phyloP scores from a whole-genome alignment of 2,888 invertebrate genomes.

The Norana najaformis region DNA sequence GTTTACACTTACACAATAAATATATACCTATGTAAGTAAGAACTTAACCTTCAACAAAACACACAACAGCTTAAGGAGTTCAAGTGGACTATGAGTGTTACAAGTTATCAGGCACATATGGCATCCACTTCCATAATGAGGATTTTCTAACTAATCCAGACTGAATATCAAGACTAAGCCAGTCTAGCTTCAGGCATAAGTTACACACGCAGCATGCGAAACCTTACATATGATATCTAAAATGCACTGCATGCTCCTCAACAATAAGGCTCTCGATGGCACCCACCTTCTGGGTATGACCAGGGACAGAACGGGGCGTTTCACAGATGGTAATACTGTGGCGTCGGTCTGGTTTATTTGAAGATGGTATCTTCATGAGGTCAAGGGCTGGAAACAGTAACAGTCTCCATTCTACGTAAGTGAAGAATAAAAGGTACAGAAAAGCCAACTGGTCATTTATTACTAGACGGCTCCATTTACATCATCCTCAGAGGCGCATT shows the following conservation, averaged over 20 bases:
- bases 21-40: no score
- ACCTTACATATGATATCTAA: not conserved
- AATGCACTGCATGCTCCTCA: not conserved
- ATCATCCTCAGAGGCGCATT: not conserved
- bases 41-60: not conserved
- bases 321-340: conserved; percentile 46
- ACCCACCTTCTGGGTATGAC: conserved; percentile 7
- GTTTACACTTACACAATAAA: no score
- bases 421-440: no score
- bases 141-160: not conserved
- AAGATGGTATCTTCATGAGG: conserved; percentile 28
- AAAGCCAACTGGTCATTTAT: not conserved
- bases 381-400: conserved; percentile 32
- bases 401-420: not conserved
- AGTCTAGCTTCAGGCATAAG: not conserved
- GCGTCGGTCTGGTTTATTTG: conserved; percentile 35
- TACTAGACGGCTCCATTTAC: not conserved
- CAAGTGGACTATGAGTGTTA: not conserved
- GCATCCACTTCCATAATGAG: not conserved
- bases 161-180: not conserved
- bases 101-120: not conserved
- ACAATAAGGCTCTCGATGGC: not conserved
- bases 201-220: not conserved
- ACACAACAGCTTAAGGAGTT: not conserved
- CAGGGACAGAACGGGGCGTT: conserved; percentile 18